phyloP scores from a whole-genome alignment of 2,888 invertebrate genomes.

The Ariolimax columbianus region DNA sequence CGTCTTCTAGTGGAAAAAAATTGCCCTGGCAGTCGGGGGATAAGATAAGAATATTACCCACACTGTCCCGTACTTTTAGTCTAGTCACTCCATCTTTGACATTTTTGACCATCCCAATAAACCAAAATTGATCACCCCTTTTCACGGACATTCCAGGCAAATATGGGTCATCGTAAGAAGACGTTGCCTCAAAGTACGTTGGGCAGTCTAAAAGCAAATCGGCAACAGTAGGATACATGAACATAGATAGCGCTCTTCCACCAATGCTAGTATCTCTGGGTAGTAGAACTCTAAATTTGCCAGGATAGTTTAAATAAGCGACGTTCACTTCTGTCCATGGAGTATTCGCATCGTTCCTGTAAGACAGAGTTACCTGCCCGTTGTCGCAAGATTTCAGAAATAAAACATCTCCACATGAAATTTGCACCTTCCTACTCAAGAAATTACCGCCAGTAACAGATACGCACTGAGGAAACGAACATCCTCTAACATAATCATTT shows the following conservation, averaged over 20 bases:
- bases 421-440: conserved; percentile 54
- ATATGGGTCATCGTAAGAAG: conserved; percentile 68
- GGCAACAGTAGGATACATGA: conserved; percentile 61
- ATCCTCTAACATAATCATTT: conserved; percentile 61
- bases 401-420: conserved; percentile 63
- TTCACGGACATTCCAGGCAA: conserved; percentile 66
- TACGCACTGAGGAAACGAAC: conserved; percentile 63
- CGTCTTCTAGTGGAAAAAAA: conserved; percentile 65
- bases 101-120: conserved; percentile 59
- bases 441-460: conserved; percentile 63
- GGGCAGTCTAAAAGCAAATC: conserved; percentile 69
- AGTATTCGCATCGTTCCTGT: conserved; percentile 61
- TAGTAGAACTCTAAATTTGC: conserved; percentile 65
- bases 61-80: conserved; percentile 64
- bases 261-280: conserved; percentile 52
- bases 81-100: conserved; percentile 57
- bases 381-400: conserved; percentile 63
- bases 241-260: conserved; percentile 35
- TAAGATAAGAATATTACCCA: conserved; percentile 62
- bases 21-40: conserved; percentile 64
- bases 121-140: conserved; percentile 66
- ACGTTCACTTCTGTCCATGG: conserved; percentile 60
- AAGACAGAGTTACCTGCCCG: conserved; percentile 62
- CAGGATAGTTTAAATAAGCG: conserved; percentile 59
- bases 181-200: conserved; percentile 66